phyloP scores from a whole-genome alignment of 2,888 invertebrate species.

The Axea sp. region DNA sequence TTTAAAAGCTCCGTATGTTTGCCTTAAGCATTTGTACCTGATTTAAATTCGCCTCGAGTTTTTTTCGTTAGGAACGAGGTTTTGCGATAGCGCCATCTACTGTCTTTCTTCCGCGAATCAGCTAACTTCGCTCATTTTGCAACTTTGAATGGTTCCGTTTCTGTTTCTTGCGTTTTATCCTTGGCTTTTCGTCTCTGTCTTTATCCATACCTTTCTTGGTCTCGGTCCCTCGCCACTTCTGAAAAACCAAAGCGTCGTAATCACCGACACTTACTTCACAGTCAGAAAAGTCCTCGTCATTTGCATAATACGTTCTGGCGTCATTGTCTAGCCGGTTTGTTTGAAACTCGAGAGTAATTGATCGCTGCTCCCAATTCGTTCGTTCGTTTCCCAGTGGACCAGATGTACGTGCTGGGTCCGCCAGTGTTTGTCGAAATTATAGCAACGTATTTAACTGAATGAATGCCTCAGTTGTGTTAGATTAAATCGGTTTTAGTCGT shows the following conservation, averaged over 20 bases:
- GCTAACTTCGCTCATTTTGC: slow-evolving; percentile 4
- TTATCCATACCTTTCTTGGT: not conserved
- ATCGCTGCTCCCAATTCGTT: slow-evolving; percentile 51
- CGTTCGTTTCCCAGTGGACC: slow-evolving; percentile 24
- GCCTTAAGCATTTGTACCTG: slow-evolving; percentile 74
- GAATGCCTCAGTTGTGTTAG: slow-evolving; percentile 41
- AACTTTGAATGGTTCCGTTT: not conserved
- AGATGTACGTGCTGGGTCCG: slow-evolving; percentile 36
- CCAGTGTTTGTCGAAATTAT: slow-evolving; percentile 54
- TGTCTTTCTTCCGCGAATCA: slow-evolving; percentile 23
- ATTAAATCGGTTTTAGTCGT: slow-evolving; percentile 32
- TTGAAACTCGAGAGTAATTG: slow-evolving; percentile 57
- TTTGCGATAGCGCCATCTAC: not conserved
- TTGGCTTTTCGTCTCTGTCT: not conserved
- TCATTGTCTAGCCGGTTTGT: slow-evolving; percentile 57
- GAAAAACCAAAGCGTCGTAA: slow-evolving; percentile 43
- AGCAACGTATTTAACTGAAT: slow-evolving; percentile 52
- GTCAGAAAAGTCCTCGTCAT: slow-evolving; percentile 53
- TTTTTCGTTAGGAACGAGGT: slow-evolving; percentile 63
- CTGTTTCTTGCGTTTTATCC: not conserved
- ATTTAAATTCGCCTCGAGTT: slow-evolving; percentile 71
- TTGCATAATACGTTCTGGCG: slow-evolving; percentile 58
- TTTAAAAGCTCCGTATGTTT: no score
- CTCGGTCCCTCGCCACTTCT: slow-evolving; percentile 6
- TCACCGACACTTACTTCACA: slow-evolving; percentile 47